phyloP scores from a whole-genome alignment of 2,797 vertebrate species.

The Ambastaia sidthimunki region DNA sequence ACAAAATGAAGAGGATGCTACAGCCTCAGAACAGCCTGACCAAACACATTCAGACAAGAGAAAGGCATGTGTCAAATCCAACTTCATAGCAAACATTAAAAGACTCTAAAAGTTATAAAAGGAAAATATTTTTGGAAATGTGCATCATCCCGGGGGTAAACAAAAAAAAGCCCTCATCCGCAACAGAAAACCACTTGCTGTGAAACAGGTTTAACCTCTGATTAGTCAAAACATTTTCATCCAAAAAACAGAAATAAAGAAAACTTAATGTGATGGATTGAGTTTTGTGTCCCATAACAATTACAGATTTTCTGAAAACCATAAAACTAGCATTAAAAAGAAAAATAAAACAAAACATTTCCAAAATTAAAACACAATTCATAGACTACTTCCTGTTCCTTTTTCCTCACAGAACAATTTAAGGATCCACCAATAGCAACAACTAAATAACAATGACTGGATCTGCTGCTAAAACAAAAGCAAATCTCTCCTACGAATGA shows the following conservation, averaged over 20 bases:
- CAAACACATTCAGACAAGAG: constrained; percentile 70
- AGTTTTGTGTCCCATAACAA: not conserved
- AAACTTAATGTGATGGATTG: not conserved
- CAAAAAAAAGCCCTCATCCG: not conserved
- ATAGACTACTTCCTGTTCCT: not conserved
- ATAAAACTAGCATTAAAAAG: not conserved
- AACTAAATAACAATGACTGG: not conserved
- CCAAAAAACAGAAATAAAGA: not conserved
- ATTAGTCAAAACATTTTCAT: not conserved
- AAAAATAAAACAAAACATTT: not conserved
- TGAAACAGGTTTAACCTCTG: not conserved
- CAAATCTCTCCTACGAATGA: not conserved
- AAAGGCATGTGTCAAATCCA: constrained; percentile 60
- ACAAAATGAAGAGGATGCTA: constrained; percentile 85
- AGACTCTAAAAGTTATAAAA: constrained; percentile 15
- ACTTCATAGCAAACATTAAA: constrained; percentile 49
- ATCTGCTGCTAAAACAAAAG: not conserved
- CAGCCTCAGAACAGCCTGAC: constrained; percentile 70
- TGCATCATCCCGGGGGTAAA: not conserved
- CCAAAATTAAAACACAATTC: not conserved
- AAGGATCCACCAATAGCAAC: not conserved
- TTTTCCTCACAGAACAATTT: not conserved
- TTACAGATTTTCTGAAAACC: not conserved
- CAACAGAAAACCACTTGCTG: not conserved
- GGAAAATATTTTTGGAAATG: constrained; percentile 33